phyloP scores from a whole-genome alignment of 2,797 vertebrate species.

The Sebastes trivittatus region DNA sequence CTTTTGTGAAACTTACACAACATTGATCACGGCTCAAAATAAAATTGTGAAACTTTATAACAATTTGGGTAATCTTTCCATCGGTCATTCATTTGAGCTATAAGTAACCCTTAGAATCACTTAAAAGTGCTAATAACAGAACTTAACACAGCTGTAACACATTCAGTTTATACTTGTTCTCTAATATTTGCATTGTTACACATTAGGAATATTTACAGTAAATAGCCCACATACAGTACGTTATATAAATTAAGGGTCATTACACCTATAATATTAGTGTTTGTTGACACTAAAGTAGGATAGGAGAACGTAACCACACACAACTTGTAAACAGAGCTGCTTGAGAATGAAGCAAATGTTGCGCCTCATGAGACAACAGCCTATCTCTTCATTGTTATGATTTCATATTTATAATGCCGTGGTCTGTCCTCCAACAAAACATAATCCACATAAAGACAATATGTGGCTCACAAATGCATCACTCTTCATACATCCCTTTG shows the following conservation, averaged over 20 bases:
- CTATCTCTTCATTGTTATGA: slow-evolving; percentile 28
- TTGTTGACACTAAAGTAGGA: slow-evolving; percentile 48
- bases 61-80: not conserved
- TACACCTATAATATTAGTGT: slow-evolving; percentile 54
- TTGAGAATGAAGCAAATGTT: slow-evolving; percentile 47
- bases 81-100: slow-evolving; percentile 18
- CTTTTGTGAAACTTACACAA: slow-evolving; percentile 35
- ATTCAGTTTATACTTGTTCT: slow-evolving; percentile 43
- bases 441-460: slow-evolving; percentile 17
- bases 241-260: slow-evolving; percentile 63
- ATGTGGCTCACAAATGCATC: slow-evolving; percentile 44
- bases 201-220: slow-evolving; percentile 62
- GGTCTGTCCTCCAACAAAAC: slow-evolving; percentile 15
- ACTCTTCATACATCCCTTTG: slow-evolving; percentile 38
- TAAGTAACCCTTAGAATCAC: slow-evolving; percentile 36
- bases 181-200: slow-evolving; percentile 55
- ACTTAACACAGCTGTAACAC: slow-evolving; percentile 40
- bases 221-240: slow-evolving; percentile 60
- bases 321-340: slow-evolving; percentile 62
- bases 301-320: slow-evolving; percentile 39
- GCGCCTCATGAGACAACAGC: slow-evolving; percentile 23
- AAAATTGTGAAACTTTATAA: slow-evolving; percentile 29
- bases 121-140: slow-evolving; percentile 60
- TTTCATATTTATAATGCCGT: slow-evolving; percentile 38
- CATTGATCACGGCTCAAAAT: slow-evolving; percentile 33